Percentiles rank a stretch among this genome's conserved stretches.
These are phyloP conservation scores for Mythimna loreyi DNA, from an alignment of 2,888 invertebrate genomes.

Conservation along the genomic window DNA sequence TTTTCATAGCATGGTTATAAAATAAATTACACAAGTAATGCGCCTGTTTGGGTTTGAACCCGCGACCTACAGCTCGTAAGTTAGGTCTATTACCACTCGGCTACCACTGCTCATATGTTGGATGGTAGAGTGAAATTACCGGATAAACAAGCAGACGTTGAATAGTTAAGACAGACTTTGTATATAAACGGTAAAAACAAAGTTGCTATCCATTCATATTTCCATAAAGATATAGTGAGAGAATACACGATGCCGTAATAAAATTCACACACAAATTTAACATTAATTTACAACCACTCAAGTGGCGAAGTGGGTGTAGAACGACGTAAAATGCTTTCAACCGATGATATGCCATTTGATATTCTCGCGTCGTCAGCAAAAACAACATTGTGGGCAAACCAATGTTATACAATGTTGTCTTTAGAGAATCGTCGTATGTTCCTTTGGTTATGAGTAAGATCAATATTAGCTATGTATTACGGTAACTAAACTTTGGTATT, in stretches of 20 bases:
- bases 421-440: slow-evolving; percentile 36
- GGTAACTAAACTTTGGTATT: slow-evolving; percentile 34
- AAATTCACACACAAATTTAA: slow-evolving; percentile 3
- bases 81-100: no score
- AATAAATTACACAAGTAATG: no score
- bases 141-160: no score
- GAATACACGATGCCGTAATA: background rate
- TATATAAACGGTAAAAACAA: no score
- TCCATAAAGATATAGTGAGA: background rate
- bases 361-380: slow-evolving; percentile 36
- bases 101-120: no score
- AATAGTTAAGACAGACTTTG: no score
- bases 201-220: no score
- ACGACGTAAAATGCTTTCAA: slow-evolving; percentile 18
- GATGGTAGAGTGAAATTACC: no score
- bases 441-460: slow-evolving; percentile 41
- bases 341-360: slow-evolving; percentile 39
- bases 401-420: slow-evolving; percentile 43
- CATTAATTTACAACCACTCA: slow-evolving; percentile 27
- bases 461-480: slow-evolving; percentile 52
- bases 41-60: no score
- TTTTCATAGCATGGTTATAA: no score
- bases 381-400: slow-evolving; percentile 41
- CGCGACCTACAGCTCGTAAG: no score
- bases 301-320: slow-evolving; percentile 26